phyloP scores from a whole-genome alignment of 2,113 vertebrate genomes.

The Poicephalus gulielmi region DNA sequence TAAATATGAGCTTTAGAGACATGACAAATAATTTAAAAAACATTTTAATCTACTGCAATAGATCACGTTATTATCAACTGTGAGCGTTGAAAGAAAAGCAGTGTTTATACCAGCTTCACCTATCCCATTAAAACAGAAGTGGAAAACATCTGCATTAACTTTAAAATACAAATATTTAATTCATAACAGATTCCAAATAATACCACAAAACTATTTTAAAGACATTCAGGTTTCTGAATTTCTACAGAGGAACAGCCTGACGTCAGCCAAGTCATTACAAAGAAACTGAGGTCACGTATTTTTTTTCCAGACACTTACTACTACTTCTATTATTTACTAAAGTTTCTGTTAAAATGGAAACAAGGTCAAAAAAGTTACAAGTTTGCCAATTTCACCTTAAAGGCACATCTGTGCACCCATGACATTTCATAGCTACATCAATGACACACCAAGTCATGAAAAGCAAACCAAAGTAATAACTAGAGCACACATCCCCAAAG shows the following conservation, averaged over 20 bases:
- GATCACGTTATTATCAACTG: not conserved
- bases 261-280: not conserved
- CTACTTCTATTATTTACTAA: not conserved
- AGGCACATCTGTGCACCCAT: not conserved
- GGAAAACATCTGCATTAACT: not conserved
- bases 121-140: not conserved
- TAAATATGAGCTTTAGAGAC: not conserved
- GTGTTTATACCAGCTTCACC: not conserved
- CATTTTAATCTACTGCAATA: not conserved
- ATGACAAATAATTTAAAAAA: not conserved
- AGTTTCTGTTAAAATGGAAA: not conserved
- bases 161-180: not conserved
- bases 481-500: fast-evolving
- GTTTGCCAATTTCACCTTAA: not conserved
- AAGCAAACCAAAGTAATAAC: not conserved
- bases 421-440: not conserved
- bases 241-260: not conserved
- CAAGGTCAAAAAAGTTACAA: not conserved
- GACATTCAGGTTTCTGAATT: not conserved
- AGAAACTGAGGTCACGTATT: not conserved
- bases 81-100: not conserved
- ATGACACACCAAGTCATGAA: not conserved
- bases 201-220: not conserved
- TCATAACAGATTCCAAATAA: not conserved
- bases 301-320: not conserved